Base-by-base conservation (phyloP, 1,140 invertebrate species). In the Anastrepha ludens region DNA sequence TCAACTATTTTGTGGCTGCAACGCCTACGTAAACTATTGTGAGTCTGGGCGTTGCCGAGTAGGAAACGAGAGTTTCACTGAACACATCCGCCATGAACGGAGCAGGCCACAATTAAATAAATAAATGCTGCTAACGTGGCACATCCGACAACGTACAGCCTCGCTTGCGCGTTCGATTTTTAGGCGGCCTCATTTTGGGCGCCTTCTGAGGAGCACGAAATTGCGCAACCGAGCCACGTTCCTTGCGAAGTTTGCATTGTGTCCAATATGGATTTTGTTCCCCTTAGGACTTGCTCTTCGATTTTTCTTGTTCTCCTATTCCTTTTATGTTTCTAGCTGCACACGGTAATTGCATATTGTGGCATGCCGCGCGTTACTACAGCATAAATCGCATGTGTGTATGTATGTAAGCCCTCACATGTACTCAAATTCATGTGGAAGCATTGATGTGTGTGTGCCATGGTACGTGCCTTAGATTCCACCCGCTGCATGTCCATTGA, bases 261-360 rank as follows among this genome's bases (percentile, higher is more conserved):
- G 41, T 1, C 41, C 39, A 74, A 44, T 74, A 74, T 44, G 41
- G 2, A 50, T 47, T 74, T 74, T 15, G 41, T 74, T 17, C 3
- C 41, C 11, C 6, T 47, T 44, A 4, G 41, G 29, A n/a, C 17
- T 47, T 74, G 15, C 11, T 11, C 41, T n/a, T 74, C 29, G 9
- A 44, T 44, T 47, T 29, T 29, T 3, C 47, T 78, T 50, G 74
- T 1, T 13, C 60, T 62, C 15, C n/a, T 62, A 62, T 62, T 13
- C 15, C 60, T 62, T 62, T 20, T 44, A 55, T 81, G 17, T 81
- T 44, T 74, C 64, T 67, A 74, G 13, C 39, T 47, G 67, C 41
- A 62, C 60, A 74, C 13, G 47, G 70, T 78, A 78, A 50, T 78
- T 78, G 47, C 70, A 55, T 29, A 13, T 55, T 81, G 74, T 29